Conservation (phyloP, 2,797 vertebrate genomes). For the Karalla daura region DNA sequence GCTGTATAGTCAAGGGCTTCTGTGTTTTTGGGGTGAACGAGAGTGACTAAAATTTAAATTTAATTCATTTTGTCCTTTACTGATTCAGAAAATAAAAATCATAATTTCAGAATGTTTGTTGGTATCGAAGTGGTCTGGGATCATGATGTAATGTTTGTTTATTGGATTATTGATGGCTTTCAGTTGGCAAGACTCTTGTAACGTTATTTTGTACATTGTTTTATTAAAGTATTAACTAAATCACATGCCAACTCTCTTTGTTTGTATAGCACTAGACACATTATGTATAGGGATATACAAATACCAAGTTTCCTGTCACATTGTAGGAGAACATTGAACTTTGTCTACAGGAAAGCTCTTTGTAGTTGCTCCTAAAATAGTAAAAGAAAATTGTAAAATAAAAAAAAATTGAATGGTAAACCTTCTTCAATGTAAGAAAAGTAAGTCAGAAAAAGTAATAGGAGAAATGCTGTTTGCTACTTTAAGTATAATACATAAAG, state of each 20-base stretch:
- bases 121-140: constrained; percentile 2
- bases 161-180: not conserved
- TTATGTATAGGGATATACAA: no score
- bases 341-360: no score
- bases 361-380: no score
- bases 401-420: no score
- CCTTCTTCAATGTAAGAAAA: no score
- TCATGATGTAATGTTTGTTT: not conserved
- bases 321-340: no score
- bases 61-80: constrained; percentile 12
- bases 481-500: no score
- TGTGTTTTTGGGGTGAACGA: constrained; percentile 12
- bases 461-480: no score
- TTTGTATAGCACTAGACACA: no score
- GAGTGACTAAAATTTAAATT: constrained; percentile 20
- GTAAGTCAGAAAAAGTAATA: no score
- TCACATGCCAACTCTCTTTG: not conserved
- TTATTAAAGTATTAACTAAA: constrained; percentile 68
- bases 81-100: constrained; percentile 18
- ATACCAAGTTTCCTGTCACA: no score
- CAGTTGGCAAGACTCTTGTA: constrained; percentile 7
- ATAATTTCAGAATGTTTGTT: constrained; percentile 17
- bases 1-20: not conserved
- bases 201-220: constrained; percentile 63
- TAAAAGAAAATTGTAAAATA: no score